Percentiles rank a stretch among this genome's conserved stretches.
Evolutionary conservation across 2,888 invertebrate genomes (phyloP).

Genomic region (Amblyjoppa fuscipennis): DNA sequence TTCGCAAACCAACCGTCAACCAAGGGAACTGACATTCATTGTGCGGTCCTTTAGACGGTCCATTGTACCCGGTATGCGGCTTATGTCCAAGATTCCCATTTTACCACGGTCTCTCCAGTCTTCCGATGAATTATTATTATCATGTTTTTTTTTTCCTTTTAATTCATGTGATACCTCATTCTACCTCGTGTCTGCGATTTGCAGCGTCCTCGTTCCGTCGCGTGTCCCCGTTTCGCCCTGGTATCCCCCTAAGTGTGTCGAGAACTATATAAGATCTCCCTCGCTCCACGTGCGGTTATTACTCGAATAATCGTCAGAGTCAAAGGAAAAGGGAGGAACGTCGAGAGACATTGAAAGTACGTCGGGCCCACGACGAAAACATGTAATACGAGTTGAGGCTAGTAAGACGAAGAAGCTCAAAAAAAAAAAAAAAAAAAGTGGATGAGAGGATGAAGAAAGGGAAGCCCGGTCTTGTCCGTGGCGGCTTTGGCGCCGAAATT

Average conservation of each 20-base stretch:
- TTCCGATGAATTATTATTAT: neutral
- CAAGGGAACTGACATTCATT: neutral
- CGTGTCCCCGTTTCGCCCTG: neutral
- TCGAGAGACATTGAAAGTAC: conserved; percentile 6
- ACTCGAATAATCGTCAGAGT: conserved; percentile 13
- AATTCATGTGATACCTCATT: neutral
- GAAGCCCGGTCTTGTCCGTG: conserved; percentile 26
- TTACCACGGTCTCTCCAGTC: neutral
- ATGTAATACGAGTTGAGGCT: conserved; percentile 10
- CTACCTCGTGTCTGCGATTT: neutral
- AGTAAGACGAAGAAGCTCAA: conserved; percentile 9
- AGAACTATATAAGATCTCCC: conserved; percentile 8
- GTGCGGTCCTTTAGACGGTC: neutral
- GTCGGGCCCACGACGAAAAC: conserved; percentile 13
- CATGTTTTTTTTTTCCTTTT: neutral
- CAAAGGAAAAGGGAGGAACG: conserved; percentile 19
- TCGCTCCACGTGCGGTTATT: neutral
- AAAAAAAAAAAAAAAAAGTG: conserved; percentile 26
- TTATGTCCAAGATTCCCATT: neutral
- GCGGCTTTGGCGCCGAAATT: conserved; percentile 46
- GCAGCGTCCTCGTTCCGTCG: neutral
- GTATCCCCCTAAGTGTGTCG: neutral
- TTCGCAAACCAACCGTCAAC: neutral
- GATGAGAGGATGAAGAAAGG: conserved; percentile 41
- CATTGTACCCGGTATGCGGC: neutral